These are phyloP conservation scores for Python bivittatus DNA, from an alignment of 2,113 vertebrate genomes.

Conservation along the genomic window DNA sequence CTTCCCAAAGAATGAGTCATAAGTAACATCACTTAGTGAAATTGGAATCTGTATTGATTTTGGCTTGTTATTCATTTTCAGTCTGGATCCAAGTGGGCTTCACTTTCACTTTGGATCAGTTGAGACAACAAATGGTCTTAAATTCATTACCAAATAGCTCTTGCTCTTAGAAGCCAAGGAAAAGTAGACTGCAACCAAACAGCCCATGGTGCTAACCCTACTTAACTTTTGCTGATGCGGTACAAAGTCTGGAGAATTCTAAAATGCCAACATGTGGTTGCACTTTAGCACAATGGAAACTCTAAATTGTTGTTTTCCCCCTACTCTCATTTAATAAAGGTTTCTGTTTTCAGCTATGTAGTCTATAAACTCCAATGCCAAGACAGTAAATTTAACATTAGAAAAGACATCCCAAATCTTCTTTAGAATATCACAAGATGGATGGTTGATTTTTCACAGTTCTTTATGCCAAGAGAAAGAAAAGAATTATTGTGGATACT, in stretches of 20 bases:
- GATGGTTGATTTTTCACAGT: conserved; percentile 35
- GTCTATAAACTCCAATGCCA: conserved; percentile 30
- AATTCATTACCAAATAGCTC: conserved; percentile 54
- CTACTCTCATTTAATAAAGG: conserved; percentile 46
- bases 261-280: conserved; percentile 54
- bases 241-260: conserved; percentile 34
- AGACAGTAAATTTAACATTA: conserved; percentile 48
- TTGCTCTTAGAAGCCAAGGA: conserved; percentile 36
- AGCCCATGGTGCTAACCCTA: conserved; percentile 44
- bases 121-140: conserved; percentile 44
- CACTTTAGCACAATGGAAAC: conserved; percentile 58
- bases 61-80: conserved; percentile 47
- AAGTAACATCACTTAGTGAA: conserved; percentile 43
- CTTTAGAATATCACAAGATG: conserved; percentile 1
- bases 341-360: conserved; percentile 55
- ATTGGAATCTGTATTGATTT: conserved; percentile 63
- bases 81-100: conserved; percentile 51
- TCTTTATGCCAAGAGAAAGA: conserved; percentile 31
- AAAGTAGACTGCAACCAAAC: conserved; percentile 29
- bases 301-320: conserved; percentile 44
- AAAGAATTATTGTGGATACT: conserved; percentile 20
- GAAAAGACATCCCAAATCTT: neutral
- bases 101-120: conserved; percentile 45
- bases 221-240: conserved; percentile 59
- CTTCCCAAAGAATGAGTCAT: conserved; percentile 52